Evolutionary conservation across 92 coral and sea anemone species (phyloP).

Genomic region (Actinernus sp.): DNA sequence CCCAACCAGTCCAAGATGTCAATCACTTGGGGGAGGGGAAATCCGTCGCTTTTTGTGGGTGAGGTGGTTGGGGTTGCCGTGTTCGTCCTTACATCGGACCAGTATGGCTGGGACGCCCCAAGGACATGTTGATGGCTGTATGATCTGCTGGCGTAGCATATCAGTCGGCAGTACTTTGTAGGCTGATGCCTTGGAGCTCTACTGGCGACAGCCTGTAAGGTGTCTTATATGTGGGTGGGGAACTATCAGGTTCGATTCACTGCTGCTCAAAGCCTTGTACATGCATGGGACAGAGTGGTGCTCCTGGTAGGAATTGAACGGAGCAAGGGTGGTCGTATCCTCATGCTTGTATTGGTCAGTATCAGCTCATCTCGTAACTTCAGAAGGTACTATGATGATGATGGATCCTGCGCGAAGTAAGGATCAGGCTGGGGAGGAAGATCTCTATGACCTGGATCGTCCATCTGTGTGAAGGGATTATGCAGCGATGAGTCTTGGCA

Average conservation of each 20-base stretch:
- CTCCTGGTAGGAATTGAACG: constrained; percentile 6
- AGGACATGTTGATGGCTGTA: constrained; percentile 35
- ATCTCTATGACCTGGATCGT: too few relatives aligned
- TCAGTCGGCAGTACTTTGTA: constrained; percentile 24
- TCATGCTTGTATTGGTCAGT: constrained; percentile 7
- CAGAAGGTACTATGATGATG: constrained; percentile 20
- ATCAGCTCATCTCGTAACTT: constrained; percentile 16
- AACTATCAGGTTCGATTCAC: constrained; percentile 28
- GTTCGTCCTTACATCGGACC: constrained; percentile 9
- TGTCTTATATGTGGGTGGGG: constrained; percentile 38
- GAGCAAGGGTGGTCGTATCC: constrained; percentile 6
- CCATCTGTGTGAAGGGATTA: constrained; percentile 7
- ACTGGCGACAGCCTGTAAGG: constrained; percentile 53
- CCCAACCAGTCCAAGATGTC: constrained; percentile 18
- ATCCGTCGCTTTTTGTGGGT: constrained; percentile 27
- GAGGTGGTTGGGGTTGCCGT: constrained; percentile 11
- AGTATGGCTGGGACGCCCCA: constrained; percentile 31
- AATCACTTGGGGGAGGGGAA: constrained; percentile 14
- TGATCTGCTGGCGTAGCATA: constrained; percentile 26
- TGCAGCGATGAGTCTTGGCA: neutral
- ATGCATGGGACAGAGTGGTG: constrained; percentile 3
- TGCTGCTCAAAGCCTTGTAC: constrained; percentile 25
- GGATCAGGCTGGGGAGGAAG: too few relatives aligned
- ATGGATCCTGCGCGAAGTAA: constrained; percentile 46
- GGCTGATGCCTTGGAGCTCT: constrained; percentile 31